Evolutionary conservation across 2,113 vertebrate species (phyloP).

Genomic region (Eolophus roseicapilla): DNA sequence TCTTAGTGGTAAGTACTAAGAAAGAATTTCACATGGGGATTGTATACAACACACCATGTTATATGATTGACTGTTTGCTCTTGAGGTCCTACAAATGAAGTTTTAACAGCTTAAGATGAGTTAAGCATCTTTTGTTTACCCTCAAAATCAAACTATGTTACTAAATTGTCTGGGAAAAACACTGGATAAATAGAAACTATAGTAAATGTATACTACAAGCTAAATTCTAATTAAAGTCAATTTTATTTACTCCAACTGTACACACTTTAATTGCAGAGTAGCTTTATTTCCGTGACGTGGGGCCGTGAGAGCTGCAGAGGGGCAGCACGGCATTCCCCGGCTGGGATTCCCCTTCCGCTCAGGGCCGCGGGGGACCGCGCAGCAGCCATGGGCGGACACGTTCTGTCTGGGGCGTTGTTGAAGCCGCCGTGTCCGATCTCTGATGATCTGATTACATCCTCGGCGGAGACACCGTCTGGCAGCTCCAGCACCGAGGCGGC

Average conservation of each 20-base stretch:
- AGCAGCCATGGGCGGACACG: neutral
- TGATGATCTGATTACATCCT: neutral
- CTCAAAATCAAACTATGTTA: neutral
- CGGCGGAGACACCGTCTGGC: neutral
- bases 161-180: neutral
- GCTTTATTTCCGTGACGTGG: neutral
- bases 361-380: accelerated
- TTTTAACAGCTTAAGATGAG: neutral
- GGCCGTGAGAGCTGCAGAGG: neutral
- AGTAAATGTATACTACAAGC: neutral
- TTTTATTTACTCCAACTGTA: neutral
- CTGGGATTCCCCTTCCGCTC: neutral
- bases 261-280: neutral
- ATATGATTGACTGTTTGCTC: neutral
- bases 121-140: neutral
- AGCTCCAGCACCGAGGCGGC: neutral
- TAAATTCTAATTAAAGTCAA: neutral
- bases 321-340: neutral
- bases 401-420: neutral
- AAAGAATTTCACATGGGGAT: neutral
- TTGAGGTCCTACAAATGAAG: neutral
- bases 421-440: neutral
- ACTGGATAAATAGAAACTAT: neutral
- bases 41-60: neutral
- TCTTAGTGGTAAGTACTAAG: neutral